Evolutionary conservation across 2,113 vertebrate species (phyloP).

Genomic region (Puntigrus tetrazona): DNA sequence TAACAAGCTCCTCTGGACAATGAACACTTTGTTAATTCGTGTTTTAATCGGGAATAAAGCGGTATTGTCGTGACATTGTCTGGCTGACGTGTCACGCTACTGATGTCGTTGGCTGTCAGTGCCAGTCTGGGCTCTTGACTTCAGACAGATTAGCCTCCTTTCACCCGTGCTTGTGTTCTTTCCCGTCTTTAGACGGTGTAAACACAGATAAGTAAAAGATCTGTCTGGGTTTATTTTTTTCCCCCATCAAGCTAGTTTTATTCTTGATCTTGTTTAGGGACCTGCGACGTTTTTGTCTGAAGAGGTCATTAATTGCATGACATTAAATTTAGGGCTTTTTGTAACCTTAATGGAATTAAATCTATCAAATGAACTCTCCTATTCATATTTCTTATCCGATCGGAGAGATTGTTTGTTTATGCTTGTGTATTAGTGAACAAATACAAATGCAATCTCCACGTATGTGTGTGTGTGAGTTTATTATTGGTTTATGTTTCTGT

Average conservation of each 20-base stretch:
- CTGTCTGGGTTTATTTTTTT: not conserved
- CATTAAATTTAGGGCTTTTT: not conserved
- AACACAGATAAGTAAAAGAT: not conserved
- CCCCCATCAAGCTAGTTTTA: not conserved
- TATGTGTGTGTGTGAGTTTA: too few relatives aligned
- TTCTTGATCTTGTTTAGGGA: not conserved
- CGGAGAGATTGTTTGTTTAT: not conserved
- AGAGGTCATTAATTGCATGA: too few relatives aligned
- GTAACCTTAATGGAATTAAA: not conserved
- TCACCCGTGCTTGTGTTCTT: not conserved
- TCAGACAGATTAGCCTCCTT: not conserved
- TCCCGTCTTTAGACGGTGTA: not conserved
- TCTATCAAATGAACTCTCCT: not conserved
- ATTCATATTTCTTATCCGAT: not conserved
- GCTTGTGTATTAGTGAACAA: not conserved
- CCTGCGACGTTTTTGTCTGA: not conserved
- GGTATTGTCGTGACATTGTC: not conserved
- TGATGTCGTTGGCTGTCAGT: slow-evolving; percentile 14
- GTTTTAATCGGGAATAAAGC: not conserved
- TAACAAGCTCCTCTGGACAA: not conserved
- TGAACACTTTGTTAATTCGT: not conserved
- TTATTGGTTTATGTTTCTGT: not conserved
- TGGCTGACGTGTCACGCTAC: slow-evolving; percentile 33
- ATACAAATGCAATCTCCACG: too few relatives aligned
- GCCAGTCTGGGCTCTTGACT: not conserved